A percentile compares a stretch with the other conserved stretches of the same genome.
These are phyloP conservation scores for Scytalopus superciliaris DNA, from an alignment of 2,113 vertebrate species.

Conservation along the genomic window DNA sequence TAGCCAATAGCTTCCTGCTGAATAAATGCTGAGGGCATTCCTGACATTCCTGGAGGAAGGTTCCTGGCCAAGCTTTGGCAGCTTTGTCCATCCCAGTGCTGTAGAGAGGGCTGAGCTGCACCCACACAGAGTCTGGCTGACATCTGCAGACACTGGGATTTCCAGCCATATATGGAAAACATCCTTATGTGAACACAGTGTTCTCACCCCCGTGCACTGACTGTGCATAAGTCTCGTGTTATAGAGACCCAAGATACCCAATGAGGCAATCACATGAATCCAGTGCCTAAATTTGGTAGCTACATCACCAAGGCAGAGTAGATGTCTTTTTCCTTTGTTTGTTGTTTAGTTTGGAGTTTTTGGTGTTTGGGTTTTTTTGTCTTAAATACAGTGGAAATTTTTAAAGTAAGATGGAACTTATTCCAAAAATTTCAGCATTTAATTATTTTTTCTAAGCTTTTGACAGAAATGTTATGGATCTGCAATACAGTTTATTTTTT, in stretches of 20 bases:
- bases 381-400: background rate
- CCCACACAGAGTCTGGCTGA: rapidly evolving
- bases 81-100: background rate
- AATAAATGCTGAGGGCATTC: slow-evolving; percentile 38
- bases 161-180: slow-evolving; percentile 17
- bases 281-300: background rate
- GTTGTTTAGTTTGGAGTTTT: background rate
- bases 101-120: background rate
- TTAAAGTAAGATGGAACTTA: background rate
- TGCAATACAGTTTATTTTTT: background rate
- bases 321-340: background rate
- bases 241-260: background rate
- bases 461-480: background rate
- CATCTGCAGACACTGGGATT: background rate
- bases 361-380: background rate
- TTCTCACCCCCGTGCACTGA: background rate
- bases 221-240: background rate
- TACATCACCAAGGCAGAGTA: background rate
- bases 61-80: background rate
- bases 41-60: slow-evolving; percentile 34
- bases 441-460: background rate
- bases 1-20: background rate
- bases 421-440: background rate
- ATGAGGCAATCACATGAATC: background rate
- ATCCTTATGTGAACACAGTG: background rate